Conservation (phyloP, 1,140 invertebrate genomes). For the Sarcophaga bullata region DNA sequence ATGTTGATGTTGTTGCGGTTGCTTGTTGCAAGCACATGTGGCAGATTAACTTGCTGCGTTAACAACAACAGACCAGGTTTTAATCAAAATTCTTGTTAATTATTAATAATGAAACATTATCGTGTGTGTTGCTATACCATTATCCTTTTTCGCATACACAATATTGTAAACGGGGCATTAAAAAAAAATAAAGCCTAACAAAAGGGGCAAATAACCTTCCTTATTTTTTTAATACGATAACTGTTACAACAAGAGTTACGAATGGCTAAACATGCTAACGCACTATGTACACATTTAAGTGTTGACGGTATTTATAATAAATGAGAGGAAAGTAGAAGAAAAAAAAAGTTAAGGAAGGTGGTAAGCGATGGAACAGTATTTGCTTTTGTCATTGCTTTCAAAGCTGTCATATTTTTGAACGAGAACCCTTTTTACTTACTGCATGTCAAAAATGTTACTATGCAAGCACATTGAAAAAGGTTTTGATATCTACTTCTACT, state of each 20-base stretch:
- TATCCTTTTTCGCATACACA: background rate
- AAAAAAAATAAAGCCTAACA: background rate
- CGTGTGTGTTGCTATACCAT: background rate
- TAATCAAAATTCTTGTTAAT: conserved; percentile 15
- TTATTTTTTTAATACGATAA: background rate
- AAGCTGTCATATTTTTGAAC: no score
- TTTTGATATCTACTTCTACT: no score
- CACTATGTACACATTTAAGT: no score
- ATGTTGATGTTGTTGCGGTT: background rate
- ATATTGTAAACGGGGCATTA: background rate
- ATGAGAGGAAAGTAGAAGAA: no score
- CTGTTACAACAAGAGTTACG: background rate
- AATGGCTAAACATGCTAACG: background rate
- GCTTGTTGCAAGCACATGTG: background rate
- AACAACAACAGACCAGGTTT: background rate
- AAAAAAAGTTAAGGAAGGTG: no score
- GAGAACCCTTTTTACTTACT: no score
- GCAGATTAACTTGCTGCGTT: background rate
- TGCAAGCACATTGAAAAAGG: no score
- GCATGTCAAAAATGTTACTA: no score
- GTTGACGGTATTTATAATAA: no score
- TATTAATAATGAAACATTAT: conserved; percentile 1
- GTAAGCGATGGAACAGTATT: no score
- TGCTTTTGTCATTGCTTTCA: no score
- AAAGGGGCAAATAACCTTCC: background rate